Evolutionary conservation across 2,113 vertebrate species (phyloP).

Genomic region (Panurus biarmicus): DNA sequence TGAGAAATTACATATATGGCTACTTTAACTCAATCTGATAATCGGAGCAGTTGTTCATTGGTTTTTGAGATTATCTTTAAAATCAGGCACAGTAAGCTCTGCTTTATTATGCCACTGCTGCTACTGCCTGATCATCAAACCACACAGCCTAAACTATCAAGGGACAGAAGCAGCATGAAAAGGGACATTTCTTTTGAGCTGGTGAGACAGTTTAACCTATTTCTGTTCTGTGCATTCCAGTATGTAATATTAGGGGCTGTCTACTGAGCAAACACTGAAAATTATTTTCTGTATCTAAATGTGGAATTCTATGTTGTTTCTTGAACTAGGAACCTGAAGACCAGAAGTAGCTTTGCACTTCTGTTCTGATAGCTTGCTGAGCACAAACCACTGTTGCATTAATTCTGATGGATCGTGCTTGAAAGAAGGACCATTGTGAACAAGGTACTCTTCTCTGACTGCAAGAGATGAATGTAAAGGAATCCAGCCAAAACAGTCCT

Average conservation of each 20-base stretch:
- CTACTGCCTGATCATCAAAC: slow-evolving; percentile 17
- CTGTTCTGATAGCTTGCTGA: not conserved
- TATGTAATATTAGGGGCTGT: not conserved
- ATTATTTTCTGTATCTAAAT: not conserved
- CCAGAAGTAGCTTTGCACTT: not conserved
- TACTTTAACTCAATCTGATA: slow-evolving; percentile 43
- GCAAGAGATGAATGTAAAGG: not conserved
- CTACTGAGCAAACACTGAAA: not conserved
- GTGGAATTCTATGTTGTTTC: not conserved
- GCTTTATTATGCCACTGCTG: slow-evolving; percentile 22
- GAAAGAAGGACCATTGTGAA: not conserved
- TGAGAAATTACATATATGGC: slow-evolving; percentile 32
- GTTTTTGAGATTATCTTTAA: slow-evolving; percentile 45
- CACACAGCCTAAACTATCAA: not conserved
- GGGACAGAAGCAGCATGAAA: not conserved
- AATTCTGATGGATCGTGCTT: not conserved
- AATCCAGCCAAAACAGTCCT: not conserved
- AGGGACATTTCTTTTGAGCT: not conserved
- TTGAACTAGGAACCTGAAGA: not conserved
- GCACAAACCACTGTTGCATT: not conserved
- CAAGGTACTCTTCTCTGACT: not conserved
- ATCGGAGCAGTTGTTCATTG: slow-evolving; percentile 33
- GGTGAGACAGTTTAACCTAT: slow-evolving; percentile 17
- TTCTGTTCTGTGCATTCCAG: not conserved
- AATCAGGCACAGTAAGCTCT: slow-evolving; percentile 6